Base-by-base conservation (phyloP, 2,888 invertebrate genomes). In the Protodeltote pygarga region DNA sequence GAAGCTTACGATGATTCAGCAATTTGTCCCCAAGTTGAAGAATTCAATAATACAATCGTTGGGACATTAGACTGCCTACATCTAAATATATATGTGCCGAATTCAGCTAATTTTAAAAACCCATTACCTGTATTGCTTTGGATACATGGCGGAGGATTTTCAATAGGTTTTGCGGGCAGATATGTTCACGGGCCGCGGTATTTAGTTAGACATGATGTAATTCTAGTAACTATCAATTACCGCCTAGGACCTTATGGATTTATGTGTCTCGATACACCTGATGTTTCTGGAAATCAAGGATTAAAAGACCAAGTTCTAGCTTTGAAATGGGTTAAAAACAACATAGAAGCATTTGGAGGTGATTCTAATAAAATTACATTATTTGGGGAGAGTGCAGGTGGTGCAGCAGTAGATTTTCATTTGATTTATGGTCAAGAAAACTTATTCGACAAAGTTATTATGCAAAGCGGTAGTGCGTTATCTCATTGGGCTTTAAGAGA, bases 161-260 rank as follows among this genome's bases (percentile, higher is more conserved):
- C 20, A 17, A 38, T 48, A 2, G 82, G 83, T 3, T 74, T 49
- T 23, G 55, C 72, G 1, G 71, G 71, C 0, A 71, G 69, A 54
- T 60, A 52, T 10, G 3, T 68, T 0, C 72, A 72, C 28, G 80
- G 81, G 1, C 80, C 82, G 0, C 64, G 63, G 17, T 78, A 64
- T 46, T 61, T 86, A 28, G 69, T 83, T 1, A 64, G 69, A 35
- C 77, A 84, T 21, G 74, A 82, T 13, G 55, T 85, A 0, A 73
- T 85, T 21, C 47, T 83, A 14, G 79, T 86, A 0, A 77, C 80
- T 1, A 13, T 84, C 0, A 85, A 85, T 44, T 86, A 83, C 29
- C 70, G 86, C 5, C 4, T 85, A 0, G 81, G 82, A 0, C 76
- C 77, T 1, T 85, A 83, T 27, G 86, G 86, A 1, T 86, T 85